Base-by-base conservation (phyloP, 2,888 invertebrate genomes). In the Caenorhabditis sp. region DNA sequence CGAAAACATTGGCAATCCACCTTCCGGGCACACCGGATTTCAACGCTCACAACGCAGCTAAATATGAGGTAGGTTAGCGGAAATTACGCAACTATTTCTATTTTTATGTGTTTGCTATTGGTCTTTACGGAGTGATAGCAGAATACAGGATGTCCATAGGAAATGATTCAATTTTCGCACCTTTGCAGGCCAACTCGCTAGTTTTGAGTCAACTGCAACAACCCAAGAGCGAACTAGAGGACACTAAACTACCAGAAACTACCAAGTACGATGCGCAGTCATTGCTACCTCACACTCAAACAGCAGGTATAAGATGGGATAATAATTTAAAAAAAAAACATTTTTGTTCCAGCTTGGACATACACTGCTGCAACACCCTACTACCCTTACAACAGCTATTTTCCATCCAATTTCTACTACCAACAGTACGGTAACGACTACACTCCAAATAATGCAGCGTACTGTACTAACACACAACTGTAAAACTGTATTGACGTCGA, bases 11-110 rank as follows among this genome's bases (percentile, higher is more conserved):
- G 58, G 60, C 51, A 18, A 81, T 86, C 35, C 84, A 84, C 5
- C 50, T 84, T 47, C 87, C 87, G 13, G 87, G 85, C 51, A 81
- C 87, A 26, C 79, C 68, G 24, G 85, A 85, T 44, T 87, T 87
- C 74, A 72, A 83, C 53, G 71, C 65, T 24, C 70, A 56, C 35
- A 81, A 64, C 18, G 86, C 84, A n/a, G 44, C 74, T 5, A 84
- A 86, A 62, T 79, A 83, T 69, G 71, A 82, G 70, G 78, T 78
- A 28, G 56, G 55, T 61, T 26, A 8, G 35, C 18, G 18, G 32
- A 8, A 24, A 1, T 32, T 18, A 5, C 15, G 15, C 24, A 20
- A 24, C 9, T 9, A 32, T 32, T 32, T 4, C 32, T 32, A 32
- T 32, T 6, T 32, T 11, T 60, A 35, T 60, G n/a, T n/a, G n/a